Evolutionary conservation across 2,797 vertebrate genomes (phyloP), one percentile per base, ranked within the genome.

Genomic region (Euthynnus affinis): DNA sequence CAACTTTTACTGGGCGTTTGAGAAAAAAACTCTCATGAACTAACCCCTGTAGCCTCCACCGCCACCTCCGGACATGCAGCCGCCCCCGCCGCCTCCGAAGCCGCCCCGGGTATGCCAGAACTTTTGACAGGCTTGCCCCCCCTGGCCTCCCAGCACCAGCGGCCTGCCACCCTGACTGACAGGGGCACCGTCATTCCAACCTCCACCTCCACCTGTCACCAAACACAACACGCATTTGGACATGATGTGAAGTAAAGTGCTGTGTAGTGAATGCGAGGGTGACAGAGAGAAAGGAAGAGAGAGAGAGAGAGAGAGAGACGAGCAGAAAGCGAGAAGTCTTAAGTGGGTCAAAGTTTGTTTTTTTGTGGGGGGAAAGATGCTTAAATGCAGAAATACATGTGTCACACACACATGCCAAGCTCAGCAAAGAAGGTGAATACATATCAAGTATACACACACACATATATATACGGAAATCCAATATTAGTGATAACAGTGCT

Each of bases 21-120:
- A 64, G 61, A 56, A 22, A 53, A 48, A 12, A 59, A 59, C 62
- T 25, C 63, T 82, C 15, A 29, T 9, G 27, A 53, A 81, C 90
- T 88, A n/a, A 98, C 98, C 98, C 96, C 98, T 97, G 93, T 98
- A 99, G 94, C 98, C 98, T 93, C 98, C 98, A 62, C 98, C 98
- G 83, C 97, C 98, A 63, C 98, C 98, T 82, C 98, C 98, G 40
- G 98, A 96, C 82, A 97, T 96, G 87, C 98, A 99, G 89, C 97
- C 97, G 56, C 98, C 98, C 17, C 98, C 98, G 71, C 98, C 98
- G 59, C 98, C 98, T 83, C 98, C 98, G 66, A 98, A 99, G 89
- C 98, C 98, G 57, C 98, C 98, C 64, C 92, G 96, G 86, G 97
- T 98, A 94, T 96, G 97, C 98, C 98, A 99, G 94, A 96, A 97